Conservation (phyloP, 2,888 invertebrate genomes). For the Papilio elwesi region DNA sequence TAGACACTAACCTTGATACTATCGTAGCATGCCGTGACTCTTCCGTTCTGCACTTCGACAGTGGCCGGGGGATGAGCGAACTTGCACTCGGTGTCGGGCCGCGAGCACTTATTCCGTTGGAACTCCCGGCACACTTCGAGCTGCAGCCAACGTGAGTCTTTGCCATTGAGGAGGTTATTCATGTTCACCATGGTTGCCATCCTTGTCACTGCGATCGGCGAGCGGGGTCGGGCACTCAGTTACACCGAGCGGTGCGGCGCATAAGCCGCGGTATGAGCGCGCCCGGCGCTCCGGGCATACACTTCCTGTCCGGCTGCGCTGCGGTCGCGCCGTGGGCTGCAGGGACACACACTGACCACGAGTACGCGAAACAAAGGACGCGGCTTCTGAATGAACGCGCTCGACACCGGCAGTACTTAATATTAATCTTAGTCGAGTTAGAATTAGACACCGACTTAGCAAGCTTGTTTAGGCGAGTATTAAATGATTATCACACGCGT, state of each 20-base stretch:
- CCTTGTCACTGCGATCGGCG: conserved; percentile 64
- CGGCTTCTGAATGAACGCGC: conserved; percentile 58
- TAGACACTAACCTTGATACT: conserved; percentile 97
- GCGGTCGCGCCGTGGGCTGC: conserved; percentile 51
- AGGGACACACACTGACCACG: conserved; percentile 65
- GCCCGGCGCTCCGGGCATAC: conserved; percentile 75
- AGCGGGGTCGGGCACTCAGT: conserved; percentile 69
- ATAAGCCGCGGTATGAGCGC: conserved; percentile 77
- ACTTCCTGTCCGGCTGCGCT: conserved; percentile 63
- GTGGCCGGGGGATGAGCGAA: conserved; percentile 99
- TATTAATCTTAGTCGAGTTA: conserved; percentile 81
- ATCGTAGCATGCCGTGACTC: conserved; percentile 99
- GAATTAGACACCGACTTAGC: conserved; percentile 82
- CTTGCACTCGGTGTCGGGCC: conserved; percentile 99
- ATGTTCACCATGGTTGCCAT: conserved; percentile 97
- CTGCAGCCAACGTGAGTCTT: conserved; percentile 99
- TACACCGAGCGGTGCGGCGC: conserved; percentile 80
- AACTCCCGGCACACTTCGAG: conserved; percentile 99
- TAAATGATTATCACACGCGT: conserved; percentile 83
- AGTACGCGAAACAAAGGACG: conserved; percentile 67
- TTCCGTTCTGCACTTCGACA: conserved; percentile 99
- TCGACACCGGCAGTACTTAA: conserved; percentile 61
- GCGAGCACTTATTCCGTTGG: conserved; percentile 99
- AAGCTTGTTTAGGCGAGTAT: conserved; percentile 83
- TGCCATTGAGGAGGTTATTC: conserved; percentile 98